phyloP scores from a whole-genome alignment of 2,797 vertebrate species.

The Mallotus villosus region DNA sequence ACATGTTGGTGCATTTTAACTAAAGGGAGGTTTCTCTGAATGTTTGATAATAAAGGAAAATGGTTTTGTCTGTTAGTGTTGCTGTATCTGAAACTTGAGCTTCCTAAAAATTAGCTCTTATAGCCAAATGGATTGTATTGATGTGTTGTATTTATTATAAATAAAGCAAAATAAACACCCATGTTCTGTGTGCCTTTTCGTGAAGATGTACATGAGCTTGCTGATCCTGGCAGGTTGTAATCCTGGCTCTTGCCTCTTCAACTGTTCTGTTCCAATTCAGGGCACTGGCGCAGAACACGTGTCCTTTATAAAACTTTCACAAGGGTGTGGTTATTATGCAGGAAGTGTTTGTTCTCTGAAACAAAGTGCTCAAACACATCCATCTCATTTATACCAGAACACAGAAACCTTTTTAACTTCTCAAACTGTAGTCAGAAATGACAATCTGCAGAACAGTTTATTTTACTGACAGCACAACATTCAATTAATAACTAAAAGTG shows the following conservation, averaged over 20 bases:
- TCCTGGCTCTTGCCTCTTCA: background rate
- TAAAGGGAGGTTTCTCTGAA: slow-evolving; percentile 85
- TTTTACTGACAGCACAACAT: slow-evolving; percentile 23
- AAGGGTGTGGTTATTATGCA: background rate
- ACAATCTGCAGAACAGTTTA: slow-evolving; percentile 30
- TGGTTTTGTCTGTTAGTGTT: slow-evolving; percentile 80
- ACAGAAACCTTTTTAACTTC: background rate
- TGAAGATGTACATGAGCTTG: too few relatives aligned
- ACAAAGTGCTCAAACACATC: background rate
- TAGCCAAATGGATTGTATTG: slow-evolving; percentile 72
- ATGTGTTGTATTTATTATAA: slow-evolving; percentile 75
- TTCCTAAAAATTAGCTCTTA: slow-evolving; percentile 65
- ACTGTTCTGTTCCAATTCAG: background rate
- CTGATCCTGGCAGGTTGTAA: background rate
- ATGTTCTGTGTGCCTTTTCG: slow-evolving; percentile 27
- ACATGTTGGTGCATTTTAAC: slow-evolving; percentile 88
- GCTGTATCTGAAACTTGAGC: slow-evolving; percentile 70
- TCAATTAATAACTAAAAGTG: slow-evolving; percentile 11
- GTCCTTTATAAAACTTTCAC: background rate
- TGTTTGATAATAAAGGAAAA: slow-evolving; percentile 93
- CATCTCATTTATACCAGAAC: background rate
- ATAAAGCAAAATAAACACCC: slow-evolving; percentile 64
- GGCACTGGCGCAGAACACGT: too few relatives aligned
- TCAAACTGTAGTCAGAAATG: too few relatives aligned
- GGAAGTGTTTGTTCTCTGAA: background rate